Percentiles rank a stretch among this genome's conserved stretches.
These are phyloP conservation scores for Poecilia wingei DNA, from an alignment of 2,797 vertebrate genomes.

Conservation along the genomic window DNA sequence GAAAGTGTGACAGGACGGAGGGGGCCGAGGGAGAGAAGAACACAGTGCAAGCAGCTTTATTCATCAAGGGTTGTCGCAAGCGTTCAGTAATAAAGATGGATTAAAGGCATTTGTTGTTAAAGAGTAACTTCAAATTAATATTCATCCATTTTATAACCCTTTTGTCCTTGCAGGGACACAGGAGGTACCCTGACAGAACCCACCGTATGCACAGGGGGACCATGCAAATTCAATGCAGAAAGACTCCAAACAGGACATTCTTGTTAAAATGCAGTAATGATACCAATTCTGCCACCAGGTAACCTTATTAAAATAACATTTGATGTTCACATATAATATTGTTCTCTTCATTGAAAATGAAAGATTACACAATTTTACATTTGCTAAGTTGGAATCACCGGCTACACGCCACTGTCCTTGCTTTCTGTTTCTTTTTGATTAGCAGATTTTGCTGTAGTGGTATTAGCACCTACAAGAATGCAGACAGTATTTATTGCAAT, in stretches of 20 bases:
- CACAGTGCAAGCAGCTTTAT: too few relatives aligned
- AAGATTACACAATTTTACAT: not conserved
- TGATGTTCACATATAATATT: not conserved
- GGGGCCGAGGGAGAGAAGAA: too few relatives aligned
- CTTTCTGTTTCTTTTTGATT: not conserved
- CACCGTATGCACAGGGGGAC: not conserved
- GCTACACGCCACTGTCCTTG: not conserved
- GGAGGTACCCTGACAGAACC: not conserved
- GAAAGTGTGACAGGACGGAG: too few relatives aligned
- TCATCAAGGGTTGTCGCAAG: too few relatives aligned
- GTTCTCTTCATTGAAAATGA: not conserved
- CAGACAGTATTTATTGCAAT: not conserved
- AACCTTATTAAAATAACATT: not conserved
- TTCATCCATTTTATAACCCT: not conserved
- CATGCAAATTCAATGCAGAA: not conserved
- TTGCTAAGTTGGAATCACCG: not conserved
- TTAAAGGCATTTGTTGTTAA: not conserved
- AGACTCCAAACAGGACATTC: not conserved
- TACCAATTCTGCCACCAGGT: not conserved
- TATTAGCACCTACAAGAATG: not conserved
- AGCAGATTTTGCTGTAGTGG: not conserved
- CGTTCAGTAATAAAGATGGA: not conserved
- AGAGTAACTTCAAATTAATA: not conserved
- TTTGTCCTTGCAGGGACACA: not conserved
- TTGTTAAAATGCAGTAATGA: not conserved